phyloP scores from a whole-genome alignment of 2,888 invertebrate genomes.

The Thereva nobilitata region DNA sequence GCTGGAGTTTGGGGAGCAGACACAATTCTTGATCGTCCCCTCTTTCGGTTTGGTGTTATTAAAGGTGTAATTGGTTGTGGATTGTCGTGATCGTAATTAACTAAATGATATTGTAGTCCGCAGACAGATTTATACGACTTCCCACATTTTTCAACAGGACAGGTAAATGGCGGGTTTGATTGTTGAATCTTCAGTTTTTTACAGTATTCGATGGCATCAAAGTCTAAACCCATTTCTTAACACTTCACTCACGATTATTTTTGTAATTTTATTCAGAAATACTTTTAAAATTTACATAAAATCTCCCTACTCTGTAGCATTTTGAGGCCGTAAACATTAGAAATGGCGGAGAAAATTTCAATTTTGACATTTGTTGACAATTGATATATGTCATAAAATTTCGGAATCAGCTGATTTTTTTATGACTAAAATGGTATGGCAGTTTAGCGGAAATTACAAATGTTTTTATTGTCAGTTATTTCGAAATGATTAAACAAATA shows the following conservation, averaged over 20 bases:
- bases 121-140: constrained; percentile 84
- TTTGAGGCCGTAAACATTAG: too few species aligned
- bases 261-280: neutral
- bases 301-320: neutral
- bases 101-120: constrained; percentile 84
- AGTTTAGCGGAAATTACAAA: too few species aligned
- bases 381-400: too few species aligned
- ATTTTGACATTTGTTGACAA: too few species aligned
- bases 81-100: constrained; percentile 83
- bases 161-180: constrained; percentile 75
- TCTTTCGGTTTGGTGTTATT: constrained; percentile 67
- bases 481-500: too few species aligned
- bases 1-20: constrained; percentile 54
- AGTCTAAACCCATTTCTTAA: constrained; percentile 76
- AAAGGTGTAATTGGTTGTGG: constrained; percentile 68
- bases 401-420: too few species aligned
- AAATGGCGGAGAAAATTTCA: too few species aligned
- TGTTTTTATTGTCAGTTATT: too few species aligned
- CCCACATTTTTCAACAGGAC: constrained; percentile 83
- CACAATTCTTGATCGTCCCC: constrained; percentile 64
- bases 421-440: too few species aligned
- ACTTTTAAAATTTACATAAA: neutral
- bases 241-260: neutral
- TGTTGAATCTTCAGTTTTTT: constrained; percentile 73
- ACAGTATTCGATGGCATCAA: constrained; percentile 84